Evolutionary conservation across 2,797 vertebrate species (phyloP).

Genomic region (Lacerta viridis): DNA sequence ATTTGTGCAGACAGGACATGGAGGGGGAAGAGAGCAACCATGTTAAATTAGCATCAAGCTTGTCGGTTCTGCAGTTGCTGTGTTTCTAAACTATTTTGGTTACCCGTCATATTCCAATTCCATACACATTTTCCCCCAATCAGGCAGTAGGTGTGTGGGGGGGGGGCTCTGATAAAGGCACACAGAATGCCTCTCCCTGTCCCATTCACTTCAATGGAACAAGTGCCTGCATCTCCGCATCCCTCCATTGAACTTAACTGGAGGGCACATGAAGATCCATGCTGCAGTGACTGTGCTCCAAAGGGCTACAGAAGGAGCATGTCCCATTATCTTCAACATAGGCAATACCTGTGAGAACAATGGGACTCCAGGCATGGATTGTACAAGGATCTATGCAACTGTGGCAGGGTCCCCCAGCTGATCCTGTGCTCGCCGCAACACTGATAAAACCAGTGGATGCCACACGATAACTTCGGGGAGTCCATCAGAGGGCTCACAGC

Average conservation of each 20-base stretch:
- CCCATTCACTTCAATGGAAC: background rate
- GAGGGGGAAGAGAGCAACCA: background rate
- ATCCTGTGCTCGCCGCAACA: background rate
- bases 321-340: background rate
- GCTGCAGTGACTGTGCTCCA: background rate
- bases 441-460: background rate
- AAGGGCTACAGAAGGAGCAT: background rate
- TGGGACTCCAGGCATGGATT: background rate
- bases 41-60: conserved; percentile 5
- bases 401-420: background rate
- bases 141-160: background rate
- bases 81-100: background rate
- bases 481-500: background rate
- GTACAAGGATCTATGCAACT: background rate
- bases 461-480: background rate
- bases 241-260: background rate
- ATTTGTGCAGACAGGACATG: background rate
- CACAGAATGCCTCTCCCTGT: background rate
- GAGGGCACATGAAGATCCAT: background rate
- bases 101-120: background rate
- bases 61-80: background rate
- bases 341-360: background rate
- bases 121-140: background rate
- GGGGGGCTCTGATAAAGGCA: background rate
- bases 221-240: background rate